Base-by-base conservation (phyloP, 2,113 vertebrate genomes). In the Megaceryle maxima region DNA sequence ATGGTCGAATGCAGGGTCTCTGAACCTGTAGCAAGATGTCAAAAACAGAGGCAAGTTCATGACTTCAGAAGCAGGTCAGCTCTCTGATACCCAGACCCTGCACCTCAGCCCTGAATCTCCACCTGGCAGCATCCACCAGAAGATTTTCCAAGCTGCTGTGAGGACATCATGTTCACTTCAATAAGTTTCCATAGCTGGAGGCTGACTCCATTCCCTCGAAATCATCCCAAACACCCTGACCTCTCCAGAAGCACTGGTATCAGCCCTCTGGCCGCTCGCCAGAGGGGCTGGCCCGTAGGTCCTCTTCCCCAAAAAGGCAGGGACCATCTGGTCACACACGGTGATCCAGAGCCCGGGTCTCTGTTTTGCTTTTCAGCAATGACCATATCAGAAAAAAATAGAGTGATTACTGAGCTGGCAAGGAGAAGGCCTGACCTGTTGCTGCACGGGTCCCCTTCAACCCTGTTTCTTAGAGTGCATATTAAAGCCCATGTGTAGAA, bases 11-110 rank as follows among this genome's bases (percentile, higher is more conserved):
- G 6, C 35, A 48, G 48, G 2, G 16, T 22, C 12, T 31, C 39
- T 67, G 37, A 75, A 31, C 22, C 24, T 6, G 7, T 0, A n/a
- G 7, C 11, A 29, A 81, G 13, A 53, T 1, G 1, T 1, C 7
- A 67, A 56, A 56, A 19, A 15, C 2, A 1, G 2, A 57, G 1
- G 13, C 8, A 31, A 55, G 55, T 1, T 4, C 50, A n/a, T 57
- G 44, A 19, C 44, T 44, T 33, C 16, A 33, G 72, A 39, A 64
- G 44, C 57, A 6, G 1, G 6, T 9, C 41, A 16, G 43, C 17
- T 21, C 51, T 19, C 59, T 31, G 43, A 21, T 11, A 24, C 7
- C 37, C 55, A 55, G 13, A 62, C 19, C 28, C 39, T 19, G 25
- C 14, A 75, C 3, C 56, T 67, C 64, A 41, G 41, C 41, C n/a